Conservation (phyloP, 2,797 vertebrate genomes). For the Eulemur albifrons region DNA sequence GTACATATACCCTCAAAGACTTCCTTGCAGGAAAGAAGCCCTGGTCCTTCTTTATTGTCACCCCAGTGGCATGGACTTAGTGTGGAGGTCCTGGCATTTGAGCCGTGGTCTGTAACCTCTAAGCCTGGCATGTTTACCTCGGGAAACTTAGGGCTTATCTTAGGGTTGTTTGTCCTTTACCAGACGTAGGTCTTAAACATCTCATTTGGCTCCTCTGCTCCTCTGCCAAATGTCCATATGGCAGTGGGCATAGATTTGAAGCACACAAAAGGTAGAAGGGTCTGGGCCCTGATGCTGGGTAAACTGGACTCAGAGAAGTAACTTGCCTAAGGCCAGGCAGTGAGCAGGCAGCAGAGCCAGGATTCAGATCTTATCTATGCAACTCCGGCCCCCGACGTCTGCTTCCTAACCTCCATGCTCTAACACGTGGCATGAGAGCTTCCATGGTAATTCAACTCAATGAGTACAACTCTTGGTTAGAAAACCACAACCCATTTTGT, state of each 20-base stretch:
- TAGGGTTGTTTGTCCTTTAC: neutral
- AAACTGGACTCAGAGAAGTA: neutral
- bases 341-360: neutral
- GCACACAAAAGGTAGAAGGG: neutral
- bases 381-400: too few relatives aligned
- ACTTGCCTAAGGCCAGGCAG: neutral
- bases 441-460: neutral
- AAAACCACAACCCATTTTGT: neutral
- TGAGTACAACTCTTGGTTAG: neutral
- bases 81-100: neutral
- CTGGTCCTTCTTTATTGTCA: neutral
- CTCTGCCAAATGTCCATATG: too few relatives aligned
- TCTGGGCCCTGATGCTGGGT: neutral
- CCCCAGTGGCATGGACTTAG: neutral
- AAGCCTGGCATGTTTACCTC: neutral
- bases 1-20: accelerated
- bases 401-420: neutral
- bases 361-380: too few relatives aligned
- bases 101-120: accelerated
- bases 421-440: neutral
- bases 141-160: neutral
- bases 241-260: neutral
- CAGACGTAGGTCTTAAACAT: neutral
- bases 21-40: neutral
- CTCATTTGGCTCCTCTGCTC: neutral